Percentiles rank a stretch among this genome's conserved stretches.
Evolutionary conservation across 2,797 vertebrate species (phyloP).

Genomic region (Nannoperca australis): DNA sequence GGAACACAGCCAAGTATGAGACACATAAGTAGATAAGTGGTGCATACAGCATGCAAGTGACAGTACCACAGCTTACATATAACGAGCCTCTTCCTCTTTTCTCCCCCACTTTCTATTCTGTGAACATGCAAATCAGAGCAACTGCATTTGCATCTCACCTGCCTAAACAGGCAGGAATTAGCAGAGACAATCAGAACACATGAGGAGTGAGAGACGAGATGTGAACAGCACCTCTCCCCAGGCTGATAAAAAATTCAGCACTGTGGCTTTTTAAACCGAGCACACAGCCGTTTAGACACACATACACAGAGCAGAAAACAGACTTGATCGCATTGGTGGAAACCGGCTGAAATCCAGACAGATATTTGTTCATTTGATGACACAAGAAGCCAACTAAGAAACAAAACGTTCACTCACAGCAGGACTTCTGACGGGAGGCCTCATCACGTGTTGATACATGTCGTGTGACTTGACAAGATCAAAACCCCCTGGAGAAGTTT

Average conservation of each 20-base stretch:
- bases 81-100: constrained; percentile 11
- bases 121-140: constrained; percentile 72
- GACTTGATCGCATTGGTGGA: constrained; percentile 48
- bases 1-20: not conserved
- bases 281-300: constrained; percentile 39
- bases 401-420: constrained; percentile 37
- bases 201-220: constrained; percentile 73
- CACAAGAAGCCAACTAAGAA: constrained; percentile 43
- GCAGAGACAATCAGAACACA: constrained; percentile 76
- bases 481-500: constrained; percentile 23
- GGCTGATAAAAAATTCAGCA: constrained; percentile 77
- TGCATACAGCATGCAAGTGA: not conserved
- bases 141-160: constrained; percentile 78
- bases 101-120: constrained; percentile 1
- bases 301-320: constrained; percentile 26
- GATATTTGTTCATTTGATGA: constrained; percentile 57
- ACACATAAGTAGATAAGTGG: constrained; percentile 20
- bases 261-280: constrained; percentile 63
- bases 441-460: constrained; percentile 9
- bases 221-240: constrained; percentile 71
- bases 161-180: constrained; percentile 79
- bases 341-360: constrained; percentile 62
- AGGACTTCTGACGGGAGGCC: constrained; percentile 36
- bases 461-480: constrained; percentile 30
- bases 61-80: not conserved